phyloP scores from a whole-genome alignment of 2,797 vertebrate genomes.

The Thunnus albacares region DNA sequence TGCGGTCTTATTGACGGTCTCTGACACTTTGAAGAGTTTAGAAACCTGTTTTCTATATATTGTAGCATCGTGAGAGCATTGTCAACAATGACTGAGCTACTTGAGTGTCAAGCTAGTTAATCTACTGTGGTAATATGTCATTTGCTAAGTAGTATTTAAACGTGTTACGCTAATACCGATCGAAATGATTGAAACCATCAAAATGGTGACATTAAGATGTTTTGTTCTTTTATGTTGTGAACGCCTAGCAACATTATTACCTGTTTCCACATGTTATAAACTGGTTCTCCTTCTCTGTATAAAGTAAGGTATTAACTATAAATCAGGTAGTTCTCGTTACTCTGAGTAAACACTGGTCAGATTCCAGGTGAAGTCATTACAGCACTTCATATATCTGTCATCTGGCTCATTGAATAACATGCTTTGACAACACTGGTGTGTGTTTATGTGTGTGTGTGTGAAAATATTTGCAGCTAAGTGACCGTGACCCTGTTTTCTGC shows the following conservation, averaged over 20 bases:
- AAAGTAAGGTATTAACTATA: background rate
- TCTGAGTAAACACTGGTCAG: background rate
- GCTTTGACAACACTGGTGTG: conserved; percentile 1
- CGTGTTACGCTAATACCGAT: background rate
- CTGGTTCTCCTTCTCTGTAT: conserved; percentile 56
- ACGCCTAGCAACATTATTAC: conserved; percentile 51
- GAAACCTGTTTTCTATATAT: background rate
- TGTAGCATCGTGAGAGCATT: conserved; percentile 25
- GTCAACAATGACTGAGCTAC: conserved; percentile 45
- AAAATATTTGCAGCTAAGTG: conserved; percentile 13
- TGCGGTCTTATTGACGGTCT: background rate
- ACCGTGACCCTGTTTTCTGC: background rate
- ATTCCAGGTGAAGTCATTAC: background rate
- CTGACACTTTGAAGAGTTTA: conserved; percentile 18
- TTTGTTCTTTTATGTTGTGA: conserved; percentile 44
- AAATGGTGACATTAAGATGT: background rate
- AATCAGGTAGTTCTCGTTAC: background rate
- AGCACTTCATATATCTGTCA: background rate
- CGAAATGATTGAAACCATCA: background rate
- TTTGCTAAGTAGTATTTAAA: background rate
- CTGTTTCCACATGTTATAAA: conserved; percentile 72
- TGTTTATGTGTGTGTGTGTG: conserved; percentile 5
- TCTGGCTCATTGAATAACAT: background rate
- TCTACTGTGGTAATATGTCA: background rate
- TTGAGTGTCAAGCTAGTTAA: conserved; percentile 11